phyloP scores from a whole-genome alignment of 1,140 invertebrate species.

The Drosophila parvula region DNA sequence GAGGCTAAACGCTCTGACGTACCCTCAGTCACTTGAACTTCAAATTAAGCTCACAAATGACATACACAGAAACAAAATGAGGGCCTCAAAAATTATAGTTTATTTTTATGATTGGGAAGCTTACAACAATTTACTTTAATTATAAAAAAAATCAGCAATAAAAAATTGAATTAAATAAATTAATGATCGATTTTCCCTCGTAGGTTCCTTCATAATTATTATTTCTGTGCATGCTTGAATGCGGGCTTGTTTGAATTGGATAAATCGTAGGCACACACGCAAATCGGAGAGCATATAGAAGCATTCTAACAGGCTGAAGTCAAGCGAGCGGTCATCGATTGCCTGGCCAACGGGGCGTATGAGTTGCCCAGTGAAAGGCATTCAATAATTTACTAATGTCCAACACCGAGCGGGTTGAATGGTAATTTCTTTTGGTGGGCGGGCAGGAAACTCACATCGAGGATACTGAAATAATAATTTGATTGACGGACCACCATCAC shows the following conservation, averaged over 20 bases:
- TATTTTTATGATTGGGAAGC: no score
- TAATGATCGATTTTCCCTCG: no score
- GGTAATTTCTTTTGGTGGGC: not conserved
- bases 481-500: constrained; percentile 24
- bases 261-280: constrained; percentile 53
- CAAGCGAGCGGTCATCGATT: constrained; percentile 54
- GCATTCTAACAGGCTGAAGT: constrained; percentile 26
- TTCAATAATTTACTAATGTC: constrained; percentile 69
- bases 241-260: constrained; percentile 30
- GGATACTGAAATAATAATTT: constrained; percentile 58
- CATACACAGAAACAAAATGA: constrained; percentile 1
- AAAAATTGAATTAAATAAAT: no score
- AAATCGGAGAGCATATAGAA: constrained; percentile 26
- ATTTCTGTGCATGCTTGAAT: constrained; percentile 12
- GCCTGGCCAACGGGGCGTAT: constrained; percentile 47
- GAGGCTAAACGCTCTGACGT: constrained; percentile 36
- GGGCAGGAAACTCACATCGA: constrained; percentile 41
- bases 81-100: not conserved
- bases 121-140: no score
- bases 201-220: constrained; percentile 1
- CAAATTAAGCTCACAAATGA: constrained; percentile 30
- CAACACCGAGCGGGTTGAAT: not conserved
- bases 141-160: no score
- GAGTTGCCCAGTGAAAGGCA: constrained; percentile 53
- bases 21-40: constrained; percentile 44